Percentiles rank a stretch among this genome's conserved stretches.
Evolutionary conservation across 2,113 vertebrate genomes (phyloP).

Genomic region (Poecilia latipinna): DNA sequence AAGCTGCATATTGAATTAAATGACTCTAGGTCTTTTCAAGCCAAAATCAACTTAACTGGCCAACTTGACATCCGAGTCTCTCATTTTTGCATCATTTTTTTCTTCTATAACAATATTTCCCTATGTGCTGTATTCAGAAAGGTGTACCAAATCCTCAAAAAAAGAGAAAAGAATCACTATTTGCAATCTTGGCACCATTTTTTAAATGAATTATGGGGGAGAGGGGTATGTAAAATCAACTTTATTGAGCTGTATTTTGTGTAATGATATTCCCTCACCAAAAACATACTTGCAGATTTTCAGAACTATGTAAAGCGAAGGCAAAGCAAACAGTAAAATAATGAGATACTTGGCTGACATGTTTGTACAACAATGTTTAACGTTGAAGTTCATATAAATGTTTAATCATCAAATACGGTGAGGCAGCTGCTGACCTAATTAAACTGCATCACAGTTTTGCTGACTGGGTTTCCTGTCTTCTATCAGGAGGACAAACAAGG

Average conservation of each 20-base stretch:
- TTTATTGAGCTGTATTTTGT: too few species aligned
- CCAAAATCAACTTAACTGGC: background rate
- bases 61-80: background rate
- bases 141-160: too few species aligned
- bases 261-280: too few species aligned
- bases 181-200: too few species aligned
- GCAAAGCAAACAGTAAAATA: background rate
- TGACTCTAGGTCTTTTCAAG: background rate
- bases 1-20: background rate
- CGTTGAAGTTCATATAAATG: conserved; percentile 5
- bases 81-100: background rate
- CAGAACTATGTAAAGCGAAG: background rate
- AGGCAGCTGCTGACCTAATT: conserved; percentile 10
- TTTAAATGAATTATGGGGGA: too few species aligned
- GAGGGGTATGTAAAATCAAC: too few species aligned
- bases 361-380: conserved; percentile 8
- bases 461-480: conserved; percentile 5
- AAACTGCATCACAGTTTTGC: background rate
- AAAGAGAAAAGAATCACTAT: too few species aligned
- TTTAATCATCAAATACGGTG: conserved; percentile 1
- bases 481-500: background rate
- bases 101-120: background rate
- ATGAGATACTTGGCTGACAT: background rate
- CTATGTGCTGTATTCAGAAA: too few species aligned
- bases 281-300: background rate